Evolutionary conservation across 2,113 vertebrate genomes (phyloP).

Genomic region (Misgurnus anguillicaudatus): DNA sequence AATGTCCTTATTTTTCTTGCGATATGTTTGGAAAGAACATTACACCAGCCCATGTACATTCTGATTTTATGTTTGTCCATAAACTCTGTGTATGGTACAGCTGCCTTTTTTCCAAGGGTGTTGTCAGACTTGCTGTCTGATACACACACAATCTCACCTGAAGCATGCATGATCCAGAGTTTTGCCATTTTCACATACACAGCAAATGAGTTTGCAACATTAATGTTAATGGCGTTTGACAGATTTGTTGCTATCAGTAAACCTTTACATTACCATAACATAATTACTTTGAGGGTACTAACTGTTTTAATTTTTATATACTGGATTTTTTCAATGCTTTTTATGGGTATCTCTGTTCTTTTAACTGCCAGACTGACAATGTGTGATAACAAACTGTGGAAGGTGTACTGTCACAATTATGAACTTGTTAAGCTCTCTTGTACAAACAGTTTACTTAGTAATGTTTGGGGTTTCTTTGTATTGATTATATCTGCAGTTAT

Average conservation of each 20-base stretch:
- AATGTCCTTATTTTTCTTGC: too few species aligned
- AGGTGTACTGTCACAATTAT: slow-evolving; percentile 57
- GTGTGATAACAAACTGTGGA: too few species aligned
- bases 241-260: slow-evolving; percentile 74
- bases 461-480: slow-evolving; percentile 15
- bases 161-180: slow-evolving; percentile 65
- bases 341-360: slow-evolving; percentile 51
- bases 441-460: slow-evolving; percentile 18
- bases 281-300: slow-evolving; percentile 60
- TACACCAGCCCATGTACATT: slow-evolving; percentile 55
- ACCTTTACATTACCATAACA: slow-evolving; percentile 68
- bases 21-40: slow-evolving; percentile 9
- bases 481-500: slow-evolving; percentile 46
- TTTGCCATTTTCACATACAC: slow-evolving; percentile 71
- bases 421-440: slow-evolving; percentile 64
- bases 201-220: not conserved
- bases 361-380: slow-evolving; percentile 11
- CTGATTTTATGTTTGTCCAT: slow-evolving; percentile 69
- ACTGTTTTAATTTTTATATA: slow-evolving; percentile 27
- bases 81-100: slow-evolving; percentile 71
- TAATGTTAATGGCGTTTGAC: slow-evolving; percentile 51
- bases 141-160: slow-evolving; percentile 62
- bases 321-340: slow-evolving; percentile 59
- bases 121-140: slow-evolving; percentile 1
- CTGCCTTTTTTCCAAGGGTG: slow-evolving; percentile 34